Evolutionary conservation across 1,140 invertebrate genomes (phyloP).

Genomic region (Eriosoma lanigerum): DNA sequence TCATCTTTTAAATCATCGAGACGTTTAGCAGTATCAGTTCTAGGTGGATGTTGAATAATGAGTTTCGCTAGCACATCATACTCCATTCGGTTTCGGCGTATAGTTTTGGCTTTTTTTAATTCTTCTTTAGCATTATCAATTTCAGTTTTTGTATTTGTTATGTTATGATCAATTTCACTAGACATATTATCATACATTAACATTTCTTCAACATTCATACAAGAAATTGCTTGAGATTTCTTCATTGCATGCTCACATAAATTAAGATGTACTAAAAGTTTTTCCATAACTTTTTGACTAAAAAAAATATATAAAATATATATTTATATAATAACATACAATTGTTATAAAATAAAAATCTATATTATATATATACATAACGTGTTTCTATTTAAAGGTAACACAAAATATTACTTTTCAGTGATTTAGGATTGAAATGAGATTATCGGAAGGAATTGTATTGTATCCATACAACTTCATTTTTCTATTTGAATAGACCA

Average conservation of each 20-base stretch:
- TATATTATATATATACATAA: too few species aligned
- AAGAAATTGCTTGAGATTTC: conserved; percentile 76
- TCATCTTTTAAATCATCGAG: conserved; percentile 75
- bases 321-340: too few species aligned
- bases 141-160: conserved; percentile 72
- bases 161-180: conserved; percentile 73
- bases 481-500: too few species aligned
- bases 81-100: conserved; percentile 86
- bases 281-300: conserved; percentile 25
- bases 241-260: conserved; percentile 81
- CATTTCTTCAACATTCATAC: conserved; percentile 82
- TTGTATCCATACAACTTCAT: too few species aligned
- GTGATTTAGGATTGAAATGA: background rate
- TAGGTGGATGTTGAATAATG: conserved; percentile 85
- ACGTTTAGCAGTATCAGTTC: conserved; percentile 77
- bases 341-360: too few species aligned
- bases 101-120: conserved; percentile 76
- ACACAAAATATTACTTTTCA: too few species aligned
- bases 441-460: too few species aligned
- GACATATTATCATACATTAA: conserved; percentile 81
- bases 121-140: conserved; percentile 72
- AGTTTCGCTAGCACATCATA: conserved; percentile 90
- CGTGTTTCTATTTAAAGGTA: background rate
- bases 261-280: conserved; percentile 37
- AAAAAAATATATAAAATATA: background rate